Conservation (phyloP, 2,797 vertebrate genomes). For the Fratercula arctica region DNA sequence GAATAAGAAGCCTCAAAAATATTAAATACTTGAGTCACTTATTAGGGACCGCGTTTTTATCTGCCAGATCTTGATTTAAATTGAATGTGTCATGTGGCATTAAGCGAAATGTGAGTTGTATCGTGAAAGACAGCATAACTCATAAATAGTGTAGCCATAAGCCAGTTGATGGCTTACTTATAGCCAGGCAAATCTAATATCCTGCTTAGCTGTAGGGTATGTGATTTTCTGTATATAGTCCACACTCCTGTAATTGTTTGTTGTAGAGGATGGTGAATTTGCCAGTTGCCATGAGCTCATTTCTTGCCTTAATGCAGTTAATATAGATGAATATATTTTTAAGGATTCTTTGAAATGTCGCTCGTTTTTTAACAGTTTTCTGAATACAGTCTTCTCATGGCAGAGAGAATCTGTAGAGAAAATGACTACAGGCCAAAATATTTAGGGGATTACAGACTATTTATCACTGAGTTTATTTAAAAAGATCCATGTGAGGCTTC, state of each 20-base stretch:
- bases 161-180: conserved; percentile 40
- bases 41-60: neutral
- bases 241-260: conserved; percentile 32
- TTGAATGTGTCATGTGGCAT: conserved; percentile 42
- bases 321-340: conserved; percentile 50
- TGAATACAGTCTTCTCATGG: neutral
- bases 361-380: conserved; percentile 33
- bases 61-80: conserved; percentile 44
- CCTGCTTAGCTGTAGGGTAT: conserved; percentile 50
- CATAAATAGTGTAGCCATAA: conserved; percentile 42
- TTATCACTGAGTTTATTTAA: conserved; percentile 38
- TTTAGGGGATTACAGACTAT: conserved; percentile 39
- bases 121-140: conserved; percentile 45
- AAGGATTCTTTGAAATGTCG: conserved; percentile 19
- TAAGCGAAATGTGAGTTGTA: conserved; percentile 36
- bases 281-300: conserved; percentile 20
- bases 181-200: conserved; percentile 61
- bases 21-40: neutral
- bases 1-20: neutral
- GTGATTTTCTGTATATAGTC: conserved; percentile 42
- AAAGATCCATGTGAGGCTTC: conserved; percentile 1
- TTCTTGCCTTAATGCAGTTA: conserved; percentile 43
- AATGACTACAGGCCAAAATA: neutral
- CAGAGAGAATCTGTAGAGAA: neutral
- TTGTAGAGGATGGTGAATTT: conserved; percentile 36